Base-by-base conservation (phyloP, 2,797 vertebrate genomes). In the Sylvilagus floridanus region DNA sequence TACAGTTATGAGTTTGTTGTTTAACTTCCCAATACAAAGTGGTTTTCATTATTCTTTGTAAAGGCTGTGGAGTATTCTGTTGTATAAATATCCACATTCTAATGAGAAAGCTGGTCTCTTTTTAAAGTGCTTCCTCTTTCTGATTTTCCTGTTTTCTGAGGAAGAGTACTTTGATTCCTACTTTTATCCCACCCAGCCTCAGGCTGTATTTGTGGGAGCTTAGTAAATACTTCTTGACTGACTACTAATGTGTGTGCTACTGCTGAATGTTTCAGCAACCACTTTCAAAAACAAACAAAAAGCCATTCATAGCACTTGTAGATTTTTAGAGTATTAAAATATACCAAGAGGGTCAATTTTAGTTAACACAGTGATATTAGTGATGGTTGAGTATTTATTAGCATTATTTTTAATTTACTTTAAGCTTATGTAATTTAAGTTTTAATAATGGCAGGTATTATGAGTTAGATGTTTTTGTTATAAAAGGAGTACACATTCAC, bases 311-410 rank as follows among this genome's bases (percentile, higher is more conserved):
- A 69, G 30, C 17, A 76, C 60, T 75, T 88, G 26, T 3, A 84
- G 32, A 68, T 79, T 93, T 91, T 47, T 0, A 7, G 26, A 28
- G 13, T 81, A 3, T 66, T 81, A 65, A 10, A 65, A 10, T 87
- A 71, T 78, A 32, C 24, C 24, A 73, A 2, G 4, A 35, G 24
- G 8, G 28, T 78, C n/a, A 32, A 32, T 76, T 93, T 84, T 83
- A 13, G 63, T 82, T 91, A 89, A 52, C 24, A 52, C 32, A 87
- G 37, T 83, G 65, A 30, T 13, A 11, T 88, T 62, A 60, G 62
- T 22, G 24, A 57, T 79, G 60, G 87, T 87, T 84, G n/a, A 32
- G 37, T 92, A 24, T 92, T 88, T 30, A n/a, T 52, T 84, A 54
- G 52, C 24, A 81, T 86, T 68, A 4, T 22, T 79, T 82, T 86